These are phyloP conservation scores for Mesorhabditis spiculigera DNA, from an alignment of 2,888 invertebrate genomes.

Conservation along the genomic window DNA sequence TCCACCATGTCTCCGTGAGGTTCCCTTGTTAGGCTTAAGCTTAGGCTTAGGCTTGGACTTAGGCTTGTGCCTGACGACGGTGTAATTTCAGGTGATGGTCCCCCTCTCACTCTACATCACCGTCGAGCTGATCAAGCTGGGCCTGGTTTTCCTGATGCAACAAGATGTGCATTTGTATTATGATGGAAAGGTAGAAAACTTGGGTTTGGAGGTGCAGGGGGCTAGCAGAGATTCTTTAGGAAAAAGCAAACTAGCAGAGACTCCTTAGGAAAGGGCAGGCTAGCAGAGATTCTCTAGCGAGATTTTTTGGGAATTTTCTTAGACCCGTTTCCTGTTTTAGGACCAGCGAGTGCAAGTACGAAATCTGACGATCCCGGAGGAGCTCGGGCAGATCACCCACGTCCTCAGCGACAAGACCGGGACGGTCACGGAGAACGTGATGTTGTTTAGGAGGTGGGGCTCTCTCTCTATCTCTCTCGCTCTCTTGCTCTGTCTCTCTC, in stretches of 20 bases:
- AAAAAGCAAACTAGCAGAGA: too few species aligned
- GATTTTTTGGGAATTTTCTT: too few species aligned
- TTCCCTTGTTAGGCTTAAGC: conserved; percentile 11
- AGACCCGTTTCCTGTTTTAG: conserved; percentile 50
- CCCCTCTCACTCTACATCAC: conserved; percentile 93
- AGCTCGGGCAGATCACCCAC: conserved; percentile 61
- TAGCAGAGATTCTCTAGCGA: too few species aligned
- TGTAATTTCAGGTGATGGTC: conserved; percentile 67
- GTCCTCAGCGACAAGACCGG: conserved; percentile 52
- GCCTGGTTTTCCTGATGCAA: conserved; percentile 74
- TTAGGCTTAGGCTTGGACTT: too few species aligned
- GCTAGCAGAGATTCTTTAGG: too few species aligned
- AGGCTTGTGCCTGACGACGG: too few species aligned
- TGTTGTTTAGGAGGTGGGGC: conserved; percentile 83
- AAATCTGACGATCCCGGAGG: conserved; percentile 82
- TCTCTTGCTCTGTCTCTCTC: not conserved
- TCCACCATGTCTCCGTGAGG: too few species aligned
- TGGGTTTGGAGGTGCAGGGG: not conserved
- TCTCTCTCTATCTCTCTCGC: too few species aligned
- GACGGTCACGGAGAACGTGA: conserved; percentile 92
- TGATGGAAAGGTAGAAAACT: conserved; percentile 11
- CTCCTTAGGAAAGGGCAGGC: too few species aligned
- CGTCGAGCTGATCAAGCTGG: conserved; percentile 88
- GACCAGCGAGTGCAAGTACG: conserved; percentile 78
- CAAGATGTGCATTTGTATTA: not conserved